Percentiles rank a stretch among this genome's conserved stretches.
These are phyloP conservation scores for Priapulus caudatus DNA, from an alignment of 2,888 invertebrate genomes.

Conservation along the genomic window DNA sequence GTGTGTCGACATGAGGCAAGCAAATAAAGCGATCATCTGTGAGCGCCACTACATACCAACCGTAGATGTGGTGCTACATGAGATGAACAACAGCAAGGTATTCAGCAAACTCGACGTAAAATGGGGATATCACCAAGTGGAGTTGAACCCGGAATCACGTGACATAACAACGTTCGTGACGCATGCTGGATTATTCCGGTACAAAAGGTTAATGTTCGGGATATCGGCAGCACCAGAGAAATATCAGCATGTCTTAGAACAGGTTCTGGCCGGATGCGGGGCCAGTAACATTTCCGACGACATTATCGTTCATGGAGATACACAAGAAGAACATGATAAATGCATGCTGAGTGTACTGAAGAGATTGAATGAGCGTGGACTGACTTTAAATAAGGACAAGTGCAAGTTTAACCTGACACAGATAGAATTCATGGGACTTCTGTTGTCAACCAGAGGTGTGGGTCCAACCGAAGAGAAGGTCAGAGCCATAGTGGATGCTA, in stretches of 20 bases:
- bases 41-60: slow-evolving; percentile 22
- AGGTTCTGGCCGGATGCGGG: no score
- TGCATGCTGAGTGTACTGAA: no score
- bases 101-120: slow-evolving; percentile 21
- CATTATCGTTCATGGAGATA: not conserved
- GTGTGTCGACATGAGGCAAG: slow-evolving; percentile 22
- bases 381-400: no score
- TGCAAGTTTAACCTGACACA: no score
- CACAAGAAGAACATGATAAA: slow-evolving; percentile 1
- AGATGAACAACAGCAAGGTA: slow-evolving; percentile 19
- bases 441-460: no score
- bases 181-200: slow-evolving; percentile 17
- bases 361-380: no score
- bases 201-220: slow-evolving; percentile 8
- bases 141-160: slow-evolving; percentile 16
- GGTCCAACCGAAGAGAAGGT: no score
- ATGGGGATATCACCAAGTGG: slow-evolving; percentile 18
- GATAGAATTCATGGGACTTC: no score
- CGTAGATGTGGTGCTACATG: slow-evolving; percentile 20
- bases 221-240: not conserved
- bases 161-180: slow-evolving; percentile 18
- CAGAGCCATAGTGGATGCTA: no score
- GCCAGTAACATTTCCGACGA: not conserved
- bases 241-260: not conserved
- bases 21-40: slow-evolving; percentile 20